Conservation (phyloP, 2,113 vertebrate species). For the Alligator sinensis region DNA sequence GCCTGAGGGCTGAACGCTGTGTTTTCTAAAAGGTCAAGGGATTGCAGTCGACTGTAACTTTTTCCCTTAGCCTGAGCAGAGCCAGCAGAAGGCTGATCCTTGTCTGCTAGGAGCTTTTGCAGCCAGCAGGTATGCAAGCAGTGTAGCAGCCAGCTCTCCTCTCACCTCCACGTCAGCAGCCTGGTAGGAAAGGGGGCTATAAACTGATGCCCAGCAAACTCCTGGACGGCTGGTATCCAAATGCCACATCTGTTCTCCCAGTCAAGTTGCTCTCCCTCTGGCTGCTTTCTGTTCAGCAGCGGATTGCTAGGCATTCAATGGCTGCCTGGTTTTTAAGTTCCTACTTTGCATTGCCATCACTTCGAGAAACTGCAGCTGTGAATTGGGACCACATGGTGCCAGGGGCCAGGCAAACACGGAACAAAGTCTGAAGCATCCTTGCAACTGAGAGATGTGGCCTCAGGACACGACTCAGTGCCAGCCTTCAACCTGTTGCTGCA, state of each 20-base stretch:
- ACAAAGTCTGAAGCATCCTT: not conserved
- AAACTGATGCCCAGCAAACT: too few relatives aligned
- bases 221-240: too few relatives aligned
- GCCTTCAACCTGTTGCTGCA: not conserved
- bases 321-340: not conserved
- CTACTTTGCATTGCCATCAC: not conserved
- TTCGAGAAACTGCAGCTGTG: not conserved
- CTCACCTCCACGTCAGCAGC: not conserved
- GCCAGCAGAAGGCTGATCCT: not conserved
- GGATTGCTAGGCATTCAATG: not conserved
- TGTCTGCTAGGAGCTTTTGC: not conserved
- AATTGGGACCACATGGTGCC: not conserved
- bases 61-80: not conserved
- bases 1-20: not conserved
- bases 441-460: not conserved
- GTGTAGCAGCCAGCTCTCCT: not conserved
- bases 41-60: not conserved
- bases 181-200: too few relatives aligned
- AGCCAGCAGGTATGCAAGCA: not conserved
- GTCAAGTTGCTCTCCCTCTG: not conserved
- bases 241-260: not conserved
- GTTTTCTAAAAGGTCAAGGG: not conserved
- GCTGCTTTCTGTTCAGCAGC: not conserved
- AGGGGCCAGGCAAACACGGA: not conserved
- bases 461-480: not conserved